A percentile compares a stretch with the other conserved stretches of the same genome.
Evolutionary conservation across 53 echinoderm and acorn worm genomes (phyloP).

Genomic region (Echinometra lucunter): DNA sequence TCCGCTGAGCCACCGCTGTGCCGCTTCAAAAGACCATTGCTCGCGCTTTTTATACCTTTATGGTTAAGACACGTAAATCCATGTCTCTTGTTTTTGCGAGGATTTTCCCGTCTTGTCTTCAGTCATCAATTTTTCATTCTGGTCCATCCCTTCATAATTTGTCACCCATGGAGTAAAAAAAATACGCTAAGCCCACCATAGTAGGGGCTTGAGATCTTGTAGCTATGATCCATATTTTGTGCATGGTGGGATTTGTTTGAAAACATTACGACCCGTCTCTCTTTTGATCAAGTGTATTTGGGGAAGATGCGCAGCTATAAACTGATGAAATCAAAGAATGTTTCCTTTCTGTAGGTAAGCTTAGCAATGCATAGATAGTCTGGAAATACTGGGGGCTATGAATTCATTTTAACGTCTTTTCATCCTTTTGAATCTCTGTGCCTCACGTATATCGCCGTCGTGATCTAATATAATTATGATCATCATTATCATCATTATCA

Average conservation of each 20-base stretch:
- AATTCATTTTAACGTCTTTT: too few relatives aligned
- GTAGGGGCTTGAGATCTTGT: not conserved
- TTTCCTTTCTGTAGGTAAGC: too few relatives aligned
- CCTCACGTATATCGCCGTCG: too few relatives aligned
- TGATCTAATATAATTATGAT: too few relatives aligned
- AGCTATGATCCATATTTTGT: not conserved
- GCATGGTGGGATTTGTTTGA: not conserved
- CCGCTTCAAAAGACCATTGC: constrained; percentile 1
- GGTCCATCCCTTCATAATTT: constrained; percentile 31
- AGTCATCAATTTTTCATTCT: constrained; percentile 50
- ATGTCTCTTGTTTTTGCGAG: constrained; percentile 32
- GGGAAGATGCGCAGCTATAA: not conserved
- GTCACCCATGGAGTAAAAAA: constrained; percentile 58
- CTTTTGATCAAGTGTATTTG: not conserved
- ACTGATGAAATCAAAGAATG: too few relatives aligned
- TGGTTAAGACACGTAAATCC: not conserved
- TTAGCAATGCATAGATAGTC: too few relatives aligned
- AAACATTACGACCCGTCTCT: not conserved
- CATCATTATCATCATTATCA: not conserved
- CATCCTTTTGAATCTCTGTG: too few relatives aligned
- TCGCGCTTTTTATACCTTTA: constrained; percentile 18
- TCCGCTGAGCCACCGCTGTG: constrained; percentile 63
- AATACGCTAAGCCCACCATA: constrained; percentile 46
- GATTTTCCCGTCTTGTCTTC: constrained; percentile 18
- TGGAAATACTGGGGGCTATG: too few relatives aligned